Percentiles rank a stretch among this genome's conserved stretches.
Conservation (phyloP, 2,888 invertebrate species). For the Scotopteryx bipunctaria region DNA sequence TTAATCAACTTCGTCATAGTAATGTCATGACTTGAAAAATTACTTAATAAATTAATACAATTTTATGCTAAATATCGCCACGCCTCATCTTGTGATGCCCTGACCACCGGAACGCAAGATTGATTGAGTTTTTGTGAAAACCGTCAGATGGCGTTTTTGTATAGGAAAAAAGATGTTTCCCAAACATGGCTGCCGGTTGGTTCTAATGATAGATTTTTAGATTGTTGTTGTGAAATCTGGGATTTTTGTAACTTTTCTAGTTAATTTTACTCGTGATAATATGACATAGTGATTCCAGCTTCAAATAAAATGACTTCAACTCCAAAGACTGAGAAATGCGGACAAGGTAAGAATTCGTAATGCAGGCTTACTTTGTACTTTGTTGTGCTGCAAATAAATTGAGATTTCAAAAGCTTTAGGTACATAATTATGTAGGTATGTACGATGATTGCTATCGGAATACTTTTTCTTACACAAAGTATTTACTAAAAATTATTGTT, state of each 20-base stretch:
- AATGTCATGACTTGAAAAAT: too few species aligned
- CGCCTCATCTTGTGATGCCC: too few species aligned
- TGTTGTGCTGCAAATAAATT: neutral
- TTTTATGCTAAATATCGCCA: too few species aligned
- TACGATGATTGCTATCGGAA: too few species aligned
- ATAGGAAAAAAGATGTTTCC: conserved; percentile 25
- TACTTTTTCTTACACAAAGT: too few species aligned
- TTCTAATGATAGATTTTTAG: conserved; percentile 64
- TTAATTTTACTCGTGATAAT: conserved; percentile 56
- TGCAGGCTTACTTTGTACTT: conserved; percentile 30
- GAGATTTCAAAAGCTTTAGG: neutral
- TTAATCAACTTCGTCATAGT: too few species aligned
- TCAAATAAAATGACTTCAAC: conserved; percentile 75
- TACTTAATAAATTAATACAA: too few species aligned
- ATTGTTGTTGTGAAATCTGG: conserved; percentile 52
- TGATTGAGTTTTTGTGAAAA: neutral
- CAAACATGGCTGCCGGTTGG: conserved; percentile 81
- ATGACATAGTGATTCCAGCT: conserved; percentile 65
- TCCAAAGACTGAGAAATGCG: conserved; percentile 79
- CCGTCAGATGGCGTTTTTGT: conserved; percentile 7
- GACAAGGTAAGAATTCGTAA: conserved; percentile 72
- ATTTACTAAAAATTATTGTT: too few species aligned
- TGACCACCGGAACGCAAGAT: neutral
- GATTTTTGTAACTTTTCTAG: conserved; percentile 39
- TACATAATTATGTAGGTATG: too few species aligned